phyloP scores from a whole-genome alignment of 1,140 invertebrate genomes.

The Nylanderia fulva region DNA sequence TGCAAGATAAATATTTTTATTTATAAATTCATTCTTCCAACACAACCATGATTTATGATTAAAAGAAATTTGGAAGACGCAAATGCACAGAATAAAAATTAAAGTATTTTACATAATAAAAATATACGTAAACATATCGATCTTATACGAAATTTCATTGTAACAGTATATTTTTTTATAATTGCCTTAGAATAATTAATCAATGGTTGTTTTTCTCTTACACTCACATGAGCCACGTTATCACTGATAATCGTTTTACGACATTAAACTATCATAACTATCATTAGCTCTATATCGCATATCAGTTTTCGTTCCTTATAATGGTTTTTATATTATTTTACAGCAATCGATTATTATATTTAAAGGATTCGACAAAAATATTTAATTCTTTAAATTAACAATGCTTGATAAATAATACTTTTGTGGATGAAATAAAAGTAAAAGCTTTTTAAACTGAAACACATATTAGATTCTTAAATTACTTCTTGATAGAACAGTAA shows the following conservation, averaged over 20 bases:
- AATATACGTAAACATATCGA: neutral
- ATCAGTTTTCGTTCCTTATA: neutral
- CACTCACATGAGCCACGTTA: neutral
- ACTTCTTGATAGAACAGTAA: neutral
- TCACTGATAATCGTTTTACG: constrained; percentile 8
- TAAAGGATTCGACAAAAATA: neutral
- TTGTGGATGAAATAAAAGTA: neutral
- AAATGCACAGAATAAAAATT: neutral
- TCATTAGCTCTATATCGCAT: neutral
- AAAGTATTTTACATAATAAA: neutral
- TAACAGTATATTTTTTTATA: neutral
- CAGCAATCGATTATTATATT: neutral
- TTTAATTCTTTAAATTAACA: neutral
- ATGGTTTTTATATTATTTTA: neutral
- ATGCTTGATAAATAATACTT: neutral
- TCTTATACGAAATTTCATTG: neutral
- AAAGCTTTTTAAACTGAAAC: neutral
- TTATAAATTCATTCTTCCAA: neutral
- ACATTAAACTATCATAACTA: neutral
- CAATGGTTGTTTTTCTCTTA: neutral
- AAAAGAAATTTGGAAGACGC: neutral
- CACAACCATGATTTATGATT: neutral
- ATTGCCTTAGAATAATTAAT: neutral
- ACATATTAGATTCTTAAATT: neutral
- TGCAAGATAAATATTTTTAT: neutral